Percentiles rank a stretch among this genome's conserved stretches.
Conservation (phyloP, 2,888 invertebrate species). For the Augochlorella aurata region DNA sequence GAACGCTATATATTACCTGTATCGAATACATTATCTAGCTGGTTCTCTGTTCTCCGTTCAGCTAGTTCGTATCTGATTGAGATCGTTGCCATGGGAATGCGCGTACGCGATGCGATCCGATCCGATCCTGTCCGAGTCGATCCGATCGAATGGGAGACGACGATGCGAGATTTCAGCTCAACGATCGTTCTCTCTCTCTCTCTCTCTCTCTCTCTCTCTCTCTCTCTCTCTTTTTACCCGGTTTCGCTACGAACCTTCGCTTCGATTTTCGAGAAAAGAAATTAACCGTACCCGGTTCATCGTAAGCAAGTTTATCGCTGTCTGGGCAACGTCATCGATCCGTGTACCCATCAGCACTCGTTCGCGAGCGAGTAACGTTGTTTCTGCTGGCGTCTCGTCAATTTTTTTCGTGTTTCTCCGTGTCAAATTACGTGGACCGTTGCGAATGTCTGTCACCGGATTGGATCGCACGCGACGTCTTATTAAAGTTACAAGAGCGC, state of each 20-base stretch:
- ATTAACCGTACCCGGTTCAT: not conserved
- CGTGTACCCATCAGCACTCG: not conserved
- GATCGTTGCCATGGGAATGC: constrained; percentile 79
- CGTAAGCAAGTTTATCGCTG: constrained; percentile 1
- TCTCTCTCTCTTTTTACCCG: too few relatives aligned
- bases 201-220: not conserved
- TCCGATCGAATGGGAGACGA: not conserved
- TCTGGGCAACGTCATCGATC: not conserved
- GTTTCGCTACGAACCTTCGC: too few relatives aligned
- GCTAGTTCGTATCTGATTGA: constrained; percentile 75
- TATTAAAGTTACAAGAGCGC: not conserved
- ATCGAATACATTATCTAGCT: constrained; percentile 78
- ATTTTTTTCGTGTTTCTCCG: not conserved
- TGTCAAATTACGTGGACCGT: not conserved
- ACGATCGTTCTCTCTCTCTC: not conserved
- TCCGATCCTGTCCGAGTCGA: constrained; percentile 12
- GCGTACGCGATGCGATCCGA: constrained; percentile 63
- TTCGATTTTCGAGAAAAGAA: not conserved
- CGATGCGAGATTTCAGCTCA: not conserved
- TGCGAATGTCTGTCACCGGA: not conserved
- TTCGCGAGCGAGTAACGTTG: not conserved
- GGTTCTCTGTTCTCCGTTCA: constrained; percentile 67
- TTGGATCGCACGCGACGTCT: not conserved
- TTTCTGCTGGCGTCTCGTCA: not conserved
- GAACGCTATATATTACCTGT: constrained; percentile 80